A percentile compares a stretch with the other conserved stretches of the same genome.
Evolutionary conservation across 2,113 vertebrate genomes (phyloP).

Genomic region (Ciconia boyciana): DNA sequence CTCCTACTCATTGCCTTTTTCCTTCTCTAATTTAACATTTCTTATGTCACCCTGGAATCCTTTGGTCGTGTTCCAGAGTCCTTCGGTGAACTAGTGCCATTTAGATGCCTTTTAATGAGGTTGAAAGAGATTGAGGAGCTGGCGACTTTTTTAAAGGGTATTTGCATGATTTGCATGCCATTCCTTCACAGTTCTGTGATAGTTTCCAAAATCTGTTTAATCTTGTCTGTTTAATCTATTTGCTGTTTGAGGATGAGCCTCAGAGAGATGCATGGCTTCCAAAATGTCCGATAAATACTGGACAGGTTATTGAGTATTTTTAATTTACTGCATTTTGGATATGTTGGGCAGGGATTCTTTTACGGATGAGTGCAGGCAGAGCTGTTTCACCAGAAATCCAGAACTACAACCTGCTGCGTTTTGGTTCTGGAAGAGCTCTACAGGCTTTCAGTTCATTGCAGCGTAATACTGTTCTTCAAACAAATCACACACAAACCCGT

Average conservation of each 20-base stretch:
- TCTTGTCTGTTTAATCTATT: background rate
- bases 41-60: background rate
- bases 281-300: background rate
- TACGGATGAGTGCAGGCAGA: background rate
- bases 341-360: background rate
- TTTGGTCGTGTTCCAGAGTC: background rate
- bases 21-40: background rate
- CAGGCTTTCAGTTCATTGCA: background rate
- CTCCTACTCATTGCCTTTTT: background rate
- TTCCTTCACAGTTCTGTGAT: background rate
- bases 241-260: background rate
- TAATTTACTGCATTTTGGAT: background rate
- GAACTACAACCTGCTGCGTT: background rate
- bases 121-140: background rate
- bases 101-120: background rate
- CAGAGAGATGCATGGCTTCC: background rate
- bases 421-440: slow-evolving; percentile 32
- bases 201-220: background rate
- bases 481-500: background rate
- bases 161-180: background rate
- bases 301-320: background rate
- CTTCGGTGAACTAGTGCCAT: background rate
- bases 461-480: background rate
- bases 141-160: background rate
- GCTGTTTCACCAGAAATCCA: background rate